phyloP scores from a whole-genome alignment of 2,113 vertebrate species.

The Rhea americana region DNA sequence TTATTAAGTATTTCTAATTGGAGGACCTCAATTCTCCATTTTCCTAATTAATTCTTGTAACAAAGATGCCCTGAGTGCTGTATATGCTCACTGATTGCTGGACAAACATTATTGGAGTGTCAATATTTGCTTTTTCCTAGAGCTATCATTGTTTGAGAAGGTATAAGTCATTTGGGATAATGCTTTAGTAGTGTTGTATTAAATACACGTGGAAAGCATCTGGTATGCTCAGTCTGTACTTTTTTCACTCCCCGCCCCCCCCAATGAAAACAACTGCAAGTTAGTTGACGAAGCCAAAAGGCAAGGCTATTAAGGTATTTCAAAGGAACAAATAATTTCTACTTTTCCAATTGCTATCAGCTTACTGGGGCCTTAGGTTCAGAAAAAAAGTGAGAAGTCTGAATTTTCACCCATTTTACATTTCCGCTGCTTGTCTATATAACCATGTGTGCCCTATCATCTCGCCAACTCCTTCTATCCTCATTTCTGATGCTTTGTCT shows the following conservation, averaged over 20 bases:
- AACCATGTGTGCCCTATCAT: background rate
- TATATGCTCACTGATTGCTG: slow-evolving; percentile 66
- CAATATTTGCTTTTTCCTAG: slow-evolving; percentile 76
- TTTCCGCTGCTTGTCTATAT: background rate
- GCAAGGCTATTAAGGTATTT: background rate
- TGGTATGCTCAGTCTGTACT: background rate
- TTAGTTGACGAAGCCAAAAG: background rate
- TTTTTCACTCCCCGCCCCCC: background rate
- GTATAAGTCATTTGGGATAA: slow-evolving; percentile 55
- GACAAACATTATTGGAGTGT: slow-evolving; percentile 70
- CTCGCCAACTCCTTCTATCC: background rate
- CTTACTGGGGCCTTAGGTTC: background rate
- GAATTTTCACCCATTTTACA: background rate
- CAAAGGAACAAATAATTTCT: background rate
- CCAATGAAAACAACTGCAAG: background rate
- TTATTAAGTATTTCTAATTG: slow-evolving; percentile 62
- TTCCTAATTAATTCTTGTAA: slow-evolving; percentile 75
- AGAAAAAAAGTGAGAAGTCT: background rate
- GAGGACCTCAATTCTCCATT: slow-evolving; percentile 64
- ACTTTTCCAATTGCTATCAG: background rate
- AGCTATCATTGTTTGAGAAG: slow-evolving; percentile 58
- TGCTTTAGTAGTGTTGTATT: slow-evolving; percentile 33
- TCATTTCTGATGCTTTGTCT: background rate
- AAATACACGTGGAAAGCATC: slow-evolving; percentile 28
- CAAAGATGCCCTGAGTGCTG: slow-evolving; percentile 50